Evolutionary conservation across 2,113 vertebrate species (phyloP).

Genomic region (Calyptomena viridis): DNA sequence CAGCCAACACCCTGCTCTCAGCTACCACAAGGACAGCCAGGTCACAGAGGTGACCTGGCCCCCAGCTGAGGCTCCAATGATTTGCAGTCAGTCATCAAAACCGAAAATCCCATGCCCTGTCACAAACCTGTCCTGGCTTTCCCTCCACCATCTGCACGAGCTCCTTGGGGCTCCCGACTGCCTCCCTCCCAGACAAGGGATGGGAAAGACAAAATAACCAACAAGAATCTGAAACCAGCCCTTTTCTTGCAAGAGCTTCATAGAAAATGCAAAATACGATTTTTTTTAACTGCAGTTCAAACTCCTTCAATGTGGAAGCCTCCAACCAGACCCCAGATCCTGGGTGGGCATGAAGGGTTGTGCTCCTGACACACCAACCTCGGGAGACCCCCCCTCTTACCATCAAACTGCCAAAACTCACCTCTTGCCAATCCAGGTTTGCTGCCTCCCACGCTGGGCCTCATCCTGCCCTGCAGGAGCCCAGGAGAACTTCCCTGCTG

Average conservation of each 20-base stretch:
- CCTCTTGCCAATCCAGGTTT: not conserved
- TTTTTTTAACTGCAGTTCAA: not conserved
- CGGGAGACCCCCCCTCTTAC: not conserved
- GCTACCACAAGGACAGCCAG: not conserved
- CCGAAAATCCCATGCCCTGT: not conserved
- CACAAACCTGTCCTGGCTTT: not conserved
- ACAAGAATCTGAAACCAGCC: not conserved
- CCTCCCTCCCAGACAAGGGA: not conserved
- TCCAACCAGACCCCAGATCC: not conserved
- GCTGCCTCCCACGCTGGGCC: rapidly evolving
- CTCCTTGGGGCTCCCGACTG: not conserved
- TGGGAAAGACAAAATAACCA: not conserved
- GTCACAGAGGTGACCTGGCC: not conserved
- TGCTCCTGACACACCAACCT: not conserved
- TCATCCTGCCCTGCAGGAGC: not conserved
- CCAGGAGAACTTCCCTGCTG: rapidly evolving
- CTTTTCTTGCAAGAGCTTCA: not conserved
- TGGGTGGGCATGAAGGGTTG: rapidly evolving
- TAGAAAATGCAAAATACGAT: not conserved
- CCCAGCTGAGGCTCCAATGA: not conserved
- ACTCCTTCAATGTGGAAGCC: not conserved
- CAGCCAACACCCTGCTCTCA: rapidly evolving
- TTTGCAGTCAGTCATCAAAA: not conserved
- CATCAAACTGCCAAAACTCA: not conserved
- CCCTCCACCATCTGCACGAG: not conserved